These are phyloP conservation scores for Anoncus sp. DNA, from an alignment of 2,888 invertebrate genomes.

Conservation along the genomic window DNA sequence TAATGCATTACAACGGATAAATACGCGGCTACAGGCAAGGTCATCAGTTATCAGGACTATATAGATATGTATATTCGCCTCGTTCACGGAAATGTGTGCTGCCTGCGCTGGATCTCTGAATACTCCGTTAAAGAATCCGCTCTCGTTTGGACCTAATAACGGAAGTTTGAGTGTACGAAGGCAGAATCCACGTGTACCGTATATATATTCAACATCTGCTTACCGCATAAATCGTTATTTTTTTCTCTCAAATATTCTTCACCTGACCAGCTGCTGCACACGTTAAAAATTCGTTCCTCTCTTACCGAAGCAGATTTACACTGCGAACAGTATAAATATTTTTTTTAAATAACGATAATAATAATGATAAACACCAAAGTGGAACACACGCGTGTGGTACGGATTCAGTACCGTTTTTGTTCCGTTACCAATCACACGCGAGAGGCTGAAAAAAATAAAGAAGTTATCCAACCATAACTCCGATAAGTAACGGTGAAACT, in stretches of 20 bases:
- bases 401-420: conserved; percentile 18
- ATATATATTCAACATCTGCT: conserved; percentile 31
- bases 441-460: conserved; percentile 1
- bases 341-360: not conserved
- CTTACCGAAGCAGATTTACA: conserved; percentile 16
- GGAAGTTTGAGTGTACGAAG: conserved; percentile 33
- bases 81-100: too few relatives aligned
- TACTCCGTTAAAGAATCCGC: conserved; percentile 6
- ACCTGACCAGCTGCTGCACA: conserved; percentile 18
- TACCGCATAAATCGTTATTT: conserved; percentile 17
- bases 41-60: too few relatives aligned
- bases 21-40: too few relatives aligned
- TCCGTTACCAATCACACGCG: conserved; percentile 24
- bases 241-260: conserved; percentile 22
- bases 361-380: conserved; percentile 9
- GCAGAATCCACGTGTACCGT: not conserved
- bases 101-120: too few relatives aligned
- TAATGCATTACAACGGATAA: too few relatives aligned
- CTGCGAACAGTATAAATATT: not conserved
- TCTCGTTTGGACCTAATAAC: conserved; percentile 34
- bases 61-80: too few relatives aligned
- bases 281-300: conserved; percentile 29
- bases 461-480: conserved; percentile 6
- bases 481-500: conserved; percentile 29
- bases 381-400: conserved; percentile 3